Evolutionary conservation across 2,888 invertebrate species (phyloP).

Genomic region (Coronaproctus castanopsis): DNA sequence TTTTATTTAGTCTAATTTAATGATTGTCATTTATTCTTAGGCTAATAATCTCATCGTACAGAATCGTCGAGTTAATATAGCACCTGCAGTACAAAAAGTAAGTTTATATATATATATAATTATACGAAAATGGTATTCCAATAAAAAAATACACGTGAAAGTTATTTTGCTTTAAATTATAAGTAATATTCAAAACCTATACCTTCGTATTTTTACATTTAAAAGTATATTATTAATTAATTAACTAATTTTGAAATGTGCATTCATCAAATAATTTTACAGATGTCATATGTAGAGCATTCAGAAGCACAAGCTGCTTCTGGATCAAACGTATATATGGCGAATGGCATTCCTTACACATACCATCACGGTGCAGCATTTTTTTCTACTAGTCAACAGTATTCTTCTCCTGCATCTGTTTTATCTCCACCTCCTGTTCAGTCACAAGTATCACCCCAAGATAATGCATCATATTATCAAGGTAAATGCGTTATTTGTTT

Average conservation of each 20-base stretch:
- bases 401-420: background rate
- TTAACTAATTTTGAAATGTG: too few relatives aligned
- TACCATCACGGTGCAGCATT: background rate
- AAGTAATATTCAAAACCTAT: too few relatives aligned
- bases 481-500: too few relatives aligned
- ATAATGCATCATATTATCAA: background rate
- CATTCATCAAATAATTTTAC: too few relatives aligned
- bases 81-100: slow-evolving; percentile 58
- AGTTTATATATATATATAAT: too few relatives aligned
- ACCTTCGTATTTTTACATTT: too few relatives aligned
- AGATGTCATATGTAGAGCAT: background rate
- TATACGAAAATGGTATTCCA: too few relatives aligned
- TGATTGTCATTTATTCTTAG: slow-evolving; percentile 31
- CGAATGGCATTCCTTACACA: background rate
- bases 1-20: too few relatives aligned
- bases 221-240: too few relatives aligned
- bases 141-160: too few relatives aligned
- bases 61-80: slow-evolving; percentile 65
- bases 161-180: too few relatives aligned
- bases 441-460: too few relatives aligned
- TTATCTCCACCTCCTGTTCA: background rate
- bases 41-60: slow-evolving; percentile 54
- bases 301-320: background rate
- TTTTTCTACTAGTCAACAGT: background rate
- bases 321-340: background rate